These are phyloP conservation scores for Murina feae DNA, from an alignment of 2,113 vertebrate genomes.

Conservation along the genomic window DNA sequence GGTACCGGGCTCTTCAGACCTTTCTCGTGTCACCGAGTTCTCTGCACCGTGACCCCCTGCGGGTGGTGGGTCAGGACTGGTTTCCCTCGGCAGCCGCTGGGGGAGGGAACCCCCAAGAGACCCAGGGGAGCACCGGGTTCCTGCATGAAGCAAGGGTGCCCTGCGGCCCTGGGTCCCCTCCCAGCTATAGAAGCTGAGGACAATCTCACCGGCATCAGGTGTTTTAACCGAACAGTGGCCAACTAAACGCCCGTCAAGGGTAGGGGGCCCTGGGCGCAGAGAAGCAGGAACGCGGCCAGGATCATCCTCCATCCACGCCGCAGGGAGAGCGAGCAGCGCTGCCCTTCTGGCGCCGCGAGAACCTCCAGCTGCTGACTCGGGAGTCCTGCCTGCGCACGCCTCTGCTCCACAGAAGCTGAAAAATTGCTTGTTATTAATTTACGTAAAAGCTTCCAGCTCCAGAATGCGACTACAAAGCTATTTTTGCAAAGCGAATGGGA, in stretches of 20 bases:
- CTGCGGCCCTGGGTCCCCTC: background rate
- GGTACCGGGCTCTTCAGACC: no score
- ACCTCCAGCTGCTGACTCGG: background rate
- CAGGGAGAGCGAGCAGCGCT: no score
- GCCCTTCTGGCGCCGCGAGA: no score
- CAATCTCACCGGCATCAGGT: background rate
- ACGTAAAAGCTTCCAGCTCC: conserved; percentile 29
- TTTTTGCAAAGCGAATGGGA: conserved; percentile 53
- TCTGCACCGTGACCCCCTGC: no score
- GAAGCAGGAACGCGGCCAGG: background rate
- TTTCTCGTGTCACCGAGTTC: no score
- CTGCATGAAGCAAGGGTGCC: background rate
- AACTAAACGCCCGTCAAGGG: background rate
- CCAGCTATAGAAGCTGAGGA: background rate
- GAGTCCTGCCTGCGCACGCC: conserved; percentile 8
- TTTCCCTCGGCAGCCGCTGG: no score
- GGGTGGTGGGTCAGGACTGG: no score
- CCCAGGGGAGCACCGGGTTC: background rate
- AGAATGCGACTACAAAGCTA: conserved; percentile 42
- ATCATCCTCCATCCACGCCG: background rate
- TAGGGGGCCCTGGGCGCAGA: background rate
- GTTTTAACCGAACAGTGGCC: background rate
- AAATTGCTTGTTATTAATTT: conserved; percentile 61
- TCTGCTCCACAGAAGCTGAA: conserved; percentile 57
- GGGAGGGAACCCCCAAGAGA: no score